Base-by-base conservation (phyloP, 1,140 invertebrate genomes). In the Nilaparvata lugens region DNA sequence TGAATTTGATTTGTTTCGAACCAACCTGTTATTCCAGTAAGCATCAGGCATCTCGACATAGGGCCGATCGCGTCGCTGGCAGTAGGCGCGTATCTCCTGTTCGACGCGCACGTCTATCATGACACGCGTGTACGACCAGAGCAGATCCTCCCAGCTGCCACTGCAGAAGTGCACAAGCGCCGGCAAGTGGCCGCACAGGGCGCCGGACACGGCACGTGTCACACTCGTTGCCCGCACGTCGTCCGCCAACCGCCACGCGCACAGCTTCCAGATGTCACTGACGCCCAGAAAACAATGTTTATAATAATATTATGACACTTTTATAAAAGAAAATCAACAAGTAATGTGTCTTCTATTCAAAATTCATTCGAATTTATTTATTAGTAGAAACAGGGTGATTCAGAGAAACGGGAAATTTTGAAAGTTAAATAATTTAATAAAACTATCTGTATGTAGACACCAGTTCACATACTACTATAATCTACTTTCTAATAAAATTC, bases 221-320 rank as follows among this genome's bases (percentile, higher is more conserved):
- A 60, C 60, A n/a, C 53, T 42, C 18, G 66, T 60, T 21, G 23
- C 66, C 24, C 70, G 72, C 21, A 72, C 68, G 68, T 87, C 79
- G 69, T 80, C 70, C 19, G 81, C 83, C 70, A 93, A 76, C 66
- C 83, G 77, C 83, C 89, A 86, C 62, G 91, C 87, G 69, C 86
- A 85, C 66, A 81, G 78, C 70, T 96, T 97, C 95, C 95, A 97
- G 1, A 97, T 76, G 74, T 94, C 91, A 71, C 94, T 79, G 62
- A n/a, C n/a, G n/a, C n/a, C n/a, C n/a, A n/a, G 45, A 66, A 56
- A 62, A 38, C 56, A 31, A 51, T n/a, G n/a, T n/a, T n/a, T n/a
- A n/a, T n/a, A n/a, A n/a, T n/a, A n/a, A n/a, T n/a, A n/a, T n/a
- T n/a, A n/a, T n/a, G n/a, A n/a, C n/a, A n/a, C n/a, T n/a, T n/a